Base-by-base conservation (phyloP, 2,113 vertebrate species). In the Corythornis vintsioides region DNA sequence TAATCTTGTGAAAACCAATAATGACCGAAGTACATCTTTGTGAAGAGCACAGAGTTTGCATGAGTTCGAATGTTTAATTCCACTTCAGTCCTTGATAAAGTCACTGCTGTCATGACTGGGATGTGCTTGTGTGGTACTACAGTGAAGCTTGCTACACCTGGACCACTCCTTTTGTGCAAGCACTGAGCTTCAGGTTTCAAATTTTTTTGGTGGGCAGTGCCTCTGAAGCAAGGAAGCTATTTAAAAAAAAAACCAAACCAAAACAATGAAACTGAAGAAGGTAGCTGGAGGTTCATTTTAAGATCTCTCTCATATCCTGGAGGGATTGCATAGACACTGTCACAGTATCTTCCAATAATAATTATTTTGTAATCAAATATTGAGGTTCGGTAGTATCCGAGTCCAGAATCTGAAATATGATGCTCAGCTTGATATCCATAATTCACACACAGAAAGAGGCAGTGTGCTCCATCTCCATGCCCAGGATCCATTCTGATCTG, bases 121-220 rank as follows among this genome's bases (percentile, higher is more conserved):
- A 53, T 3, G 0, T 11, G 15, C 22, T 66, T 75, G n/a, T 5
- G 0, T 50, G 10, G 11, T 40, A 25, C 21, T 57, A 1, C 25
- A 40, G 52, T 63, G 79, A 29, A 71, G 24, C 10, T 71, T 57
- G 18, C 35, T 13, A 38, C 33, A 26, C 11, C 8, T 60, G 80
- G 43, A 22, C 47, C 66, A 0, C 26, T 78, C 66, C 31, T 50
- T 47, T 25, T 38, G 12, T 53, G 5, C 12, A 17, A 52, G 12
- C 40, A 24, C 8, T 6, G 31, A 82, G 38, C 20, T 73, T 85
- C 28, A 31, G 17, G 10, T 67, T 38, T 64, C 47, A 35, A 8
- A 22, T 19, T 11, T 10, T 47, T 9, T 35, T 38, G 29, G 24
- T 1, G 66, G 72, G 14, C 18, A 38, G 22, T 53, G 60, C 28